These are phyloP conservation scores for Scartelaos histophorus DNA, from an alignment of 2,113 vertebrate genomes.

Conservation along the genomic window DNA sequence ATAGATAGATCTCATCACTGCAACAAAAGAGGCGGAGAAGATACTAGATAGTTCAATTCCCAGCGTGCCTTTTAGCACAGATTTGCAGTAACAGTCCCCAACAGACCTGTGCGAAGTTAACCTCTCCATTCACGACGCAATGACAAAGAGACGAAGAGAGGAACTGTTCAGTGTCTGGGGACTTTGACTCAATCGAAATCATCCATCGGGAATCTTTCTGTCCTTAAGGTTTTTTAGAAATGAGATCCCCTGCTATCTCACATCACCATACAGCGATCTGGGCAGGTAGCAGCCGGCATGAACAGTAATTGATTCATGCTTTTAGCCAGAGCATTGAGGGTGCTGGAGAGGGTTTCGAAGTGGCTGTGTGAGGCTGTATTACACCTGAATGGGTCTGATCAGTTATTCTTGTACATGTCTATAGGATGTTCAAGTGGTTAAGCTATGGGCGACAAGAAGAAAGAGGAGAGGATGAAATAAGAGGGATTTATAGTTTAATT, in stretches of 20 bases:
- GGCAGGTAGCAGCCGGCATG: slow-evolving; percentile 24
- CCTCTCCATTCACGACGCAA: slow-evolving; percentile 64
- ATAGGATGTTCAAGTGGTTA: slow-evolving; percentile 64
- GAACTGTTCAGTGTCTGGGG: slow-evolving; percentile 47
- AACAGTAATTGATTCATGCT: slow-evolving; percentile 54
- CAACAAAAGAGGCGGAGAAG: slow-evolving; percentile 49
- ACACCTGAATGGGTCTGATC: slow-evolving; percentile 62
- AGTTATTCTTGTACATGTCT: slow-evolving; percentile 62
- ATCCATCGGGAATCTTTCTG: slow-evolving; percentile 53
- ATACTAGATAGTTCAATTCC: slow-evolving; percentile 62
- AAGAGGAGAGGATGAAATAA: slow-evolving; percentile 31
- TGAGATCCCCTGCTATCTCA: slow-evolving; percentile 58
- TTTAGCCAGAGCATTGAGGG: slow-evolving; percentile 46
- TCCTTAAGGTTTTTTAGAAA: slow-evolving; percentile 64
- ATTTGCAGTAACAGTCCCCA: slow-evolving; percentile 72
- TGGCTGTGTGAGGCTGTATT: slow-evolving; percentile 51
- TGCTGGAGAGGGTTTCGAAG: slow-evolving; percentile 51
- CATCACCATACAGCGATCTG: slow-evolving; percentile 52
- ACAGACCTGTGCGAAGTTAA: slow-evolving; percentile 51
- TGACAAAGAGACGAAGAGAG: slow-evolving; percentile 53
- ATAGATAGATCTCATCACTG: slow-evolving; percentile 62
- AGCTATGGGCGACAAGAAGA: slow-evolving; percentile 62
- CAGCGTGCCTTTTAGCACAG: slow-evolving; percentile 66
- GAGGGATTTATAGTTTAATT: slow-evolving; percentile 40
- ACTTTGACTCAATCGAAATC: slow-evolving; percentile 63